Conservation (phyloP, 2,797 vertebrate genomes). For the Brachyalestes nurse region DNA sequence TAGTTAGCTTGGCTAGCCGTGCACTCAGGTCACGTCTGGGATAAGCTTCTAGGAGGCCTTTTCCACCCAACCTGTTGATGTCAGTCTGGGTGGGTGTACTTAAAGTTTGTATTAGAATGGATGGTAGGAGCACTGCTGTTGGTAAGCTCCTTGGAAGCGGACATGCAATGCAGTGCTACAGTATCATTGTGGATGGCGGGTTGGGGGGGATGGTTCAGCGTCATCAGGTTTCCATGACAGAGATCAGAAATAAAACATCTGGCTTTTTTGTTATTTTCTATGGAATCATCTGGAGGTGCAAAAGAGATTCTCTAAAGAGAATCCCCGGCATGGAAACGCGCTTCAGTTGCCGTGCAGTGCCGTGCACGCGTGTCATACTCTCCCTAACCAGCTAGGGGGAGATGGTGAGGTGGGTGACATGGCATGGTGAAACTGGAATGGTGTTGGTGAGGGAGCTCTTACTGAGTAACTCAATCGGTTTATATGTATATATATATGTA, state of each 20-base stretch:
- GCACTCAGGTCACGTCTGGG: neutral
- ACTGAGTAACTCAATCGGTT: conserved; percentile 66
- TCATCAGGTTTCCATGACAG: conserved; percentile 60
- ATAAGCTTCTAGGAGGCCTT: neutral
- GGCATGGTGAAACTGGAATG: conserved; percentile 71
- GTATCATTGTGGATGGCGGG: conserved; percentile 11
- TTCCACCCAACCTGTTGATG: neutral
- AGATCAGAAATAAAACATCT: conserved; percentile 27
- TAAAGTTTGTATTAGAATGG: conserved; percentile 7
- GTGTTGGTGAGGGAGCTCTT: conserved; percentile 54
- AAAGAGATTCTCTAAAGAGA: neutral
- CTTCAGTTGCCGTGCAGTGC: conserved; percentile 32
- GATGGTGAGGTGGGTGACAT: conserved; percentile 72
- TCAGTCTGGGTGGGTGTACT: neutral
- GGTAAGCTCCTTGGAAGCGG: conserved; percentile 5
- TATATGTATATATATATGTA: conserved; percentile 68
- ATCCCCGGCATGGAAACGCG: conserved; percentile 56
- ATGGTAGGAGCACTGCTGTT: conserved; percentile 29
- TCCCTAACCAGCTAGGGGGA: conserved; percentile 29
- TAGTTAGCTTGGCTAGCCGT: neutral
- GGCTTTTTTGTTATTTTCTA: neutral
- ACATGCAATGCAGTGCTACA: conserved; percentile 28
- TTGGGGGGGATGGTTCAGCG: conserved; percentile 36
- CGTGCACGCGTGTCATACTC: conserved; percentile 41
- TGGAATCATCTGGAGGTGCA: neutral